A percentile compares a stretch with the other conserved stretches of the same genome.
These are phyloP conservation scores for Drosophila albomicans DNA, from an alignment of 1,140 invertebrate species.

Conservation along the genomic window DNA sequence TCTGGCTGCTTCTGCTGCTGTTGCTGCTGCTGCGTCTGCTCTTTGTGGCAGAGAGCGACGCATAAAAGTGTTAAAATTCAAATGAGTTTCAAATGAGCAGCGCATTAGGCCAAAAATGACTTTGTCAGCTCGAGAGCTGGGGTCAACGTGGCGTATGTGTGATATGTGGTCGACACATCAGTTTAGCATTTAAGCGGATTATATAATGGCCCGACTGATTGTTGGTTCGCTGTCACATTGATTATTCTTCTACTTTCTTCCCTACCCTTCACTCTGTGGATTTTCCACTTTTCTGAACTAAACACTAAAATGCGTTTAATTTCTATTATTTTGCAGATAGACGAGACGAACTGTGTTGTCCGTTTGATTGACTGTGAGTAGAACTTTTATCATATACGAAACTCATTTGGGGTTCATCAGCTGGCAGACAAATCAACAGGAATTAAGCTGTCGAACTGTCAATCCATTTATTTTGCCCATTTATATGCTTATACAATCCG, in stretches of 20 bases:
- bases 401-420: not conserved
- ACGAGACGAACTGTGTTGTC: not conserved
- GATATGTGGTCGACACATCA: slow-evolving; percentile 40
- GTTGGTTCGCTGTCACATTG: not conserved
- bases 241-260: not conserved
- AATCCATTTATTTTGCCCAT: slow-evolving; percentile 57
- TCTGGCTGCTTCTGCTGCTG: slow-evolving; percentile 1
- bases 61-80: slow-evolving; percentile 81
- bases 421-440: slow-evolving; percentile 74
- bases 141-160: slow-evolving; percentile 70
- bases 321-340: slow-evolving; percentile 15
- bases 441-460: slow-evolving; percentile 74
- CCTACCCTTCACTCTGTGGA: not conserved
- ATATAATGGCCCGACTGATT: slow-evolving; percentile 15
- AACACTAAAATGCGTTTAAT: slow-evolving; percentile 21
- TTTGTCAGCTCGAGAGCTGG: slow-evolving; percentile 41
- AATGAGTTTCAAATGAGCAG: slow-evolving; percentile 74
- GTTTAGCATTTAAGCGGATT: slow-evolving; percentile 52
- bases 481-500: slow-evolving; percentile 38
- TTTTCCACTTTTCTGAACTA: not conserved
- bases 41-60: slow-evolving; percentile 19
- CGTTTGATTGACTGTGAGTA: slow-evolving; percentile 19
- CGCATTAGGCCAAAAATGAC: slow-evolving; percentile 57
- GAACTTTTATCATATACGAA: slow-evolving; percentile 2
- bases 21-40: slow-evolving; percentile 2